phyloP scores from a whole-genome alignment of 1,140 invertebrate species.

The Caenorhabditis tropicalis region DNA sequence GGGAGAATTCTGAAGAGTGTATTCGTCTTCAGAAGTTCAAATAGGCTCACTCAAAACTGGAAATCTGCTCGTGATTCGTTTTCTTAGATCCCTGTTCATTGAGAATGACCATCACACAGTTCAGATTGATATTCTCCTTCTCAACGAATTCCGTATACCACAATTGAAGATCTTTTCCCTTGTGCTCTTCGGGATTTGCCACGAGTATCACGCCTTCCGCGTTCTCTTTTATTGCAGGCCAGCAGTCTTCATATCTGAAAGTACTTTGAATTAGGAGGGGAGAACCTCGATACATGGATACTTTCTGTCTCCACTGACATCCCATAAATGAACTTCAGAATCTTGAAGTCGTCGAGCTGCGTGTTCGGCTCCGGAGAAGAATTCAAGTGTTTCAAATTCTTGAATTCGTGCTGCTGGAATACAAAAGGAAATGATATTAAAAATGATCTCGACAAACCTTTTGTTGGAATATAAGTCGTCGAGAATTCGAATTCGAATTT shows the following conservation, averaged over 20 bases:
- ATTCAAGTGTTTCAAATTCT: slow-evolving; percentile 50
- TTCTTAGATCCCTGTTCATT: slow-evolving; percentile 43
- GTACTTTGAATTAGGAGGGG: too few species aligned
- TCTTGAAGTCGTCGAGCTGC: slow-evolving; percentile 5
- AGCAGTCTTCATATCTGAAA: slow-evolving; percentile 52
- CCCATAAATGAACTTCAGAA: slow-evolving; percentile 39
- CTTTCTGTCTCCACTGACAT: slow-evolving; percentile 48
- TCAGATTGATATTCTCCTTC: slow-evolving; percentile 2
- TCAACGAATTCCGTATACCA: slow-evolving; percentile 49
- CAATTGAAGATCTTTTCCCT: slow-evolving; percentile 35
- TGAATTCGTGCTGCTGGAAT: slow-evolving; percentile 51
- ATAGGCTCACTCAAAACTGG: slow-evolving; percentile 24
- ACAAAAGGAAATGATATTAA: not conserved
- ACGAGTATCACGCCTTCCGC: slow-evolving; percentile 47
- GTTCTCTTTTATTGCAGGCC: slow-evolving; percentile 50
- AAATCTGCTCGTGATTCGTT: slow-evolving; percentile 48
- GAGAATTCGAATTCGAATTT: slow-evolving; percentile 28
- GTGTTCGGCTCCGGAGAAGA: not conserved
- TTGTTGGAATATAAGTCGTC: not conserved
- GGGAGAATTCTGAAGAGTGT: not conserved
- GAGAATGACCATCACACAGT: slow-evolving; percentile 43
- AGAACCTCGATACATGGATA: too few species aligned
- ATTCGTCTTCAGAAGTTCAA: not conserved
- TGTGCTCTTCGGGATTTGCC: slow-evolving; percentile 50
- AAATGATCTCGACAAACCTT: too few species aligned